Percentiles rank a stretch among this genome's conserved stretches.
Conservation (phyloP, 2,888 invertebrate genomes). For the Andrena dorsata region DNA sequence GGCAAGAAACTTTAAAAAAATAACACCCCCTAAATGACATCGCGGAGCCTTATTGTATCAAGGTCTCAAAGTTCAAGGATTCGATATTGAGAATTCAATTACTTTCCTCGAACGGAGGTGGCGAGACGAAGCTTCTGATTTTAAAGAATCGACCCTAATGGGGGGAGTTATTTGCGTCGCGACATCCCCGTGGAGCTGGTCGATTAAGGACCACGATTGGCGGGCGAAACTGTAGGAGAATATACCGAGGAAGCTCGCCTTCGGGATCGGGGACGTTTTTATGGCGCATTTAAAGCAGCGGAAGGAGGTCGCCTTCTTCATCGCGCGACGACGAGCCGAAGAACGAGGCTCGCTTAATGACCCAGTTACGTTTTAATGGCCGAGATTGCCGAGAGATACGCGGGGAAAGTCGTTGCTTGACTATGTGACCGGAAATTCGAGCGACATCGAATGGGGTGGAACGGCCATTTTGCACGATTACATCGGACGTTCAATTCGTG, state of each 20-base stretch:
- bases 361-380: constrained; percentile 70
- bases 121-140: neutral
- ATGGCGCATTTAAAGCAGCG: constrained; percentile 39
- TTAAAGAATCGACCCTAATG: constrained; percentile 12
- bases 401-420: constrained; percentile 47
- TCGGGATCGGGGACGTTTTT: constrained; percentile 37
- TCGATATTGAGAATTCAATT: constrained; percentile 41
- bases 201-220: constrained; percentile 49
- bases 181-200: constrained; percentile 26
- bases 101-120: neutral
- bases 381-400: constrained; percentile 52
- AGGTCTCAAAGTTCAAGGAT: neutral
- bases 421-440: constrained; percentile 65
- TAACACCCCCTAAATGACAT: constrained; percentile 10
- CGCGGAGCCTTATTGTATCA: neutral
- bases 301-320: neutral
- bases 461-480: constrained; percentile 16
- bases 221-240: constrained; percentile 10
- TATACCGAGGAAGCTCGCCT: constrained; percentile 39
- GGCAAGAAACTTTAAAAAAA: neutral
- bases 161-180: constrained; percentile 4
- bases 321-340: constrained; percentile 13
- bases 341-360: constrained; percentile 64
- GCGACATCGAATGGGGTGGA: neutral
- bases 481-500: constrained; percentile 18